Conservation (phyloP, 2,113 vertebrate species). For the Melierax canorus region DNA sequence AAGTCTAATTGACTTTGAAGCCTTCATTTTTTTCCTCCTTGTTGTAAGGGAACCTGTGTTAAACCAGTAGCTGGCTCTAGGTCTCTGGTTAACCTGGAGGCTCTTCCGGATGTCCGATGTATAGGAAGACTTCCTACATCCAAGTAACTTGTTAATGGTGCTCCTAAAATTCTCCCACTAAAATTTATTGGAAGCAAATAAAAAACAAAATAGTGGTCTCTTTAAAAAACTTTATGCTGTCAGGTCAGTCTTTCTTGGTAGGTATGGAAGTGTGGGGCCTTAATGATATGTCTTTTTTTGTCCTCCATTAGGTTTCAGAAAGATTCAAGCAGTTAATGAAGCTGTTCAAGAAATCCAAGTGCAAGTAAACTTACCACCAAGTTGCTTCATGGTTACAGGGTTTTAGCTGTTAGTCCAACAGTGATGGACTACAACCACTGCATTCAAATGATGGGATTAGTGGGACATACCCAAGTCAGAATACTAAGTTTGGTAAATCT, state of each 20-base stretch:
- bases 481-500: background rate
- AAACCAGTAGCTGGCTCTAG: background rate
- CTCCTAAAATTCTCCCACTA: background rate
- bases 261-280: background rate
- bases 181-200: background rate
- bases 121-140: background rate
- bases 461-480: background rate
- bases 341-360: slow-evolving; percentile 91
- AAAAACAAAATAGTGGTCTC: background rate
- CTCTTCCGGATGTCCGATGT: background rate
- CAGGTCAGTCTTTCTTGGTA: background rate
- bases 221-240: background rate
- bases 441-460: background rate
- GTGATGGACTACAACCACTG: background rate
- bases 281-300: background rate
- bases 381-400: background rate
- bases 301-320: slow-evolving; percentile 82
- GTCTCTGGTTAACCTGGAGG: background rate
- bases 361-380: slow-evolving; percentile 70
- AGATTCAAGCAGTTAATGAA: slow-evolving; percentile 93
- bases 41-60: background rate
- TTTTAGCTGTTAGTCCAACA: background rate
- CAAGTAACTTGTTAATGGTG: background rate
- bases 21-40: background rate
- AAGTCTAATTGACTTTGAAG: background rate